A percentile compares a stretch with the other conserved stretches of the same genome.
These are phyloP conservation scores for Sinocyclocheilus anophthalmus DNA, from an alignment of 2,113 vertebrate genomes.

Conservation along the genomic window DNA sequence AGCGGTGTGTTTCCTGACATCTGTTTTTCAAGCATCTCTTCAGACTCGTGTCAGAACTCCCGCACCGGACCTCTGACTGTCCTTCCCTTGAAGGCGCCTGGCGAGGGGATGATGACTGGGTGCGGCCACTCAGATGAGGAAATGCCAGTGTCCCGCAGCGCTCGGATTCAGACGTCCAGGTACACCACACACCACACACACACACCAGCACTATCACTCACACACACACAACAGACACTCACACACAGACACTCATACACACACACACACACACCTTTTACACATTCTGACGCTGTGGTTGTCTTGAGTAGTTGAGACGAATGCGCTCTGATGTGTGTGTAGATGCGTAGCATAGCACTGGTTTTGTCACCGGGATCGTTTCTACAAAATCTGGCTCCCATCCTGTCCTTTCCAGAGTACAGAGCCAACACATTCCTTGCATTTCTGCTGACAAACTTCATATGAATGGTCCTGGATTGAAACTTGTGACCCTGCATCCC, in stretches of 20 bases:
- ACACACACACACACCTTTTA: background rate
- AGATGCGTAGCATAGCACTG: slow-evolving; percentile 81
- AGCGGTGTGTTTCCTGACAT: background rate
- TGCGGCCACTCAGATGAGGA: slow-evolving; percentile 67
- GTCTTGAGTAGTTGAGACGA: background rate
- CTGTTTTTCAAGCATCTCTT: background rate
- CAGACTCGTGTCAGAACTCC: slow-evolving; percentile 95
- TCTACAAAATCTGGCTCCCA: slow-evolving; percentile 90
- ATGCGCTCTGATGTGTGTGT: slow-evolving; percentile 26
- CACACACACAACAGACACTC: slow-evolving; percentile 34
- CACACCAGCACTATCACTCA: slow-evolving; percentile 22
- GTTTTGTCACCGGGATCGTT: slow-evolving; percentile 92
- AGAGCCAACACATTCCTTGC: slow-evolving; percentile 71
- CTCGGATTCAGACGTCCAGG: slow-evolving; percentile 85
- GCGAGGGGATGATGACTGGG: no score
- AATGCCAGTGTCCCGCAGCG: slow-evolving; percentile 76
- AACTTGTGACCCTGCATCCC: no score
- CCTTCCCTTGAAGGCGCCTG: slow-evolving; percentile 94
- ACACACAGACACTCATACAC: no score
- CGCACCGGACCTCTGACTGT: slow-evolving; percentile 85
- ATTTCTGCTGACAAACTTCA: slow-evolving; percentile 75
- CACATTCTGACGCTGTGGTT: background rate
- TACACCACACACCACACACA: slow-evolving; percentile 58
- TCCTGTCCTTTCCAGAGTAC: slow-evolving; percentile 88
- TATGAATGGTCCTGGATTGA: no score